A percentile compares a stretch with the other conserved stretches of the same genome.
phyloP scores from a whole-genome alignment of 2,797 vertebrate genomes.

The Myiotriccus ornatus region DNA sequence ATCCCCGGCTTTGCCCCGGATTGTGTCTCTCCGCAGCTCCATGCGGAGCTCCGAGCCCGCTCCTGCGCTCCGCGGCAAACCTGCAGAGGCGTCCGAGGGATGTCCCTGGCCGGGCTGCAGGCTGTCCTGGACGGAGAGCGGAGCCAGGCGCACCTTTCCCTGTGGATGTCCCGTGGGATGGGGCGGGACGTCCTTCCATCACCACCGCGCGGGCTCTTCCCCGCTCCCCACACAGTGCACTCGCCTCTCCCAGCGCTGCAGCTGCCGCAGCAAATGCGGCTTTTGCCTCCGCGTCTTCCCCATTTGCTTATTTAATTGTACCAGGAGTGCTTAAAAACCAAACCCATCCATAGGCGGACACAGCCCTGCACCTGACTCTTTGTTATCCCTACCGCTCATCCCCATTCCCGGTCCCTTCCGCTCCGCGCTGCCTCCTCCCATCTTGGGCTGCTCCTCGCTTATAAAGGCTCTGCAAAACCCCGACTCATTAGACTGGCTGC shows the following conservation, averaged over 20 bases:
- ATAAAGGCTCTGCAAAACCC: not conserved
- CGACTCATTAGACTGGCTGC: not conserved
- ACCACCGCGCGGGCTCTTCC: not conserved
- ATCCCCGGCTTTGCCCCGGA: not conserved
- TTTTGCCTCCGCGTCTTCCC: not conserved
- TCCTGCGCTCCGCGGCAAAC: not conserved
- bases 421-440: slow-evolving; percentile 4
- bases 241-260: not conserved
- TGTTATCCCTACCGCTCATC: slow-evolving; percentile 1
- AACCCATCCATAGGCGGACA: not conserved
- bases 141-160: not conserved
- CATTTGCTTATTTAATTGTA: not conserved
- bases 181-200: not conserved
- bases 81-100: not conserved
- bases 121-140: not conserved
- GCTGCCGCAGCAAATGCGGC: not conserved
- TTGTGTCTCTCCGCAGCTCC: not conserved
- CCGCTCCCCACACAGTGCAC: not conserved
- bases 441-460: not conserved
- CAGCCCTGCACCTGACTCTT: slow-evolving; percentile 53
- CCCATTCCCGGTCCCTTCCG: not conserved
- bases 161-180: not conserved
- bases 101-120: not conserved
- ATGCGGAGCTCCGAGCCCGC: not conserved
- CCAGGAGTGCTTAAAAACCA: not conserved